Base-by-base conservation (phyloP, 2,888 invertebrate species). In the Cryptocheilus praepositus region DNA sequence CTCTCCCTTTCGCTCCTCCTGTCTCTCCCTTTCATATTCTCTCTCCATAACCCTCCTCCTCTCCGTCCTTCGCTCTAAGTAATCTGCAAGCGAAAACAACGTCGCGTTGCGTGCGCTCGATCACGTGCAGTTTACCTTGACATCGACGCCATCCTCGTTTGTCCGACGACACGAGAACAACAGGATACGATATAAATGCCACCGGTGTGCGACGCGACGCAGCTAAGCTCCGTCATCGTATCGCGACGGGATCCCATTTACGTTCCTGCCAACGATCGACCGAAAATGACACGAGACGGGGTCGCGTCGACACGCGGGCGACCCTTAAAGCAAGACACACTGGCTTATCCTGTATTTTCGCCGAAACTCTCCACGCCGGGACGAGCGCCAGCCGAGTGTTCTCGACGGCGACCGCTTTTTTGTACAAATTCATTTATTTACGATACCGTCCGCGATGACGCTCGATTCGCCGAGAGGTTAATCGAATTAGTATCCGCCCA, bases 61-160 rank as follows among this genome's bases (percentile, higher is more conserved):
- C 36, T 11, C 36, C 8, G 36, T 36, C 36, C 36, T 36, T 36
- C 36, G 3, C 36, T 7, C 36, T 36, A 58, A 52, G 57, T 54
- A 45, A 53, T 58, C 44, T 46, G 11, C 16, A 44, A 18, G 22
- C 36, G 19, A 57, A 63, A 63, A 63, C 18, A 44, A 59, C 36
- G 52, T 55, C 21, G 52, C 58, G 28, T 53, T 44, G 43, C 16
- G 45, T n/a, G 45, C 13, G 22, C 22, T 25, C 25, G 13, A 13
- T 28, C 16, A 5, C 16, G 22, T 54, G 56, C 52, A 44, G 61
- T 71, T 71, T 58, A 70, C 70, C 70, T 71, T 70, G 71, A 71
- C 70, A 70, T 57, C 70, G 61, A 53, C 51, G 65, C 59, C 19
- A 51, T 46, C 44, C 18, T 28, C 56, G n/a, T 22, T n/a, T 22